These are phyloP conservation scores for Onychostoma macrolepis DNA, from an alignment of 2,113 vertebrate species.

Conservation along the genomic window DNA sequence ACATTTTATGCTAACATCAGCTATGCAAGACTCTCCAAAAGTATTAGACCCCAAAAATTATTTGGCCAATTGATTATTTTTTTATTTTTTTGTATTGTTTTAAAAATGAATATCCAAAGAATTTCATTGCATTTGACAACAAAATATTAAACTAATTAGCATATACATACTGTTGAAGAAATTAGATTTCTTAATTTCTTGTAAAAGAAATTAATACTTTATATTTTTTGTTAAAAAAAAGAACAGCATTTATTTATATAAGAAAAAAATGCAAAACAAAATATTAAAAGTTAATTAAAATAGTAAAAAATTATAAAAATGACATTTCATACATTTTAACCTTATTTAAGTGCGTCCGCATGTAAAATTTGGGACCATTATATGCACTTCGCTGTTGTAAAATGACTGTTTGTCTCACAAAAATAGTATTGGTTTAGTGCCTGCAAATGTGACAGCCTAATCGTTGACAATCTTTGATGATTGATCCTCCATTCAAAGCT, in stretches of 20 bases:
- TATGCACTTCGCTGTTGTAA: background rate
- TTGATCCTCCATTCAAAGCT: slow-evolving; percentile 52
- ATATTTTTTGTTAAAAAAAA: no score
- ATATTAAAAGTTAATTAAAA: no score
- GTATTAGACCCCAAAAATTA: background rate
- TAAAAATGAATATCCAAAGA: background rate
- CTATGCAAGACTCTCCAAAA: background rate
- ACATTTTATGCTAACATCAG: background rate
- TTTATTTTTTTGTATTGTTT: background rate
- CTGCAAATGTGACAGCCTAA: slow-evolving; percentile 37
- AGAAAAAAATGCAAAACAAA: no score
- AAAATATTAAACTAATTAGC: background rate
- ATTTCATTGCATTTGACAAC: background rate
- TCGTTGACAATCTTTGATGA: slow-evolving; percentile 43
- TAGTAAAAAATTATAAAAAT: background rate
- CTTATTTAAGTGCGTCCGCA: background rate
- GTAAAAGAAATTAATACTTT: background rate
- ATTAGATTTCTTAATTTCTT: background rate
- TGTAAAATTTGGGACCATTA: background rate
- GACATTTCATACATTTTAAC: background rate
- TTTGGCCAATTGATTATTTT: background rate
- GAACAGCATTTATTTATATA: no score
- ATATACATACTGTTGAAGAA: background rate
- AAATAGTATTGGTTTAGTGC: slow-evolving; percentile 29
- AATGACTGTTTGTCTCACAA: slow-evolving; percentile 23